phyloP scores from a whole-genome alignment of 2,113 vertebrate species.

The Galemys pyrenaicus region DNA sequence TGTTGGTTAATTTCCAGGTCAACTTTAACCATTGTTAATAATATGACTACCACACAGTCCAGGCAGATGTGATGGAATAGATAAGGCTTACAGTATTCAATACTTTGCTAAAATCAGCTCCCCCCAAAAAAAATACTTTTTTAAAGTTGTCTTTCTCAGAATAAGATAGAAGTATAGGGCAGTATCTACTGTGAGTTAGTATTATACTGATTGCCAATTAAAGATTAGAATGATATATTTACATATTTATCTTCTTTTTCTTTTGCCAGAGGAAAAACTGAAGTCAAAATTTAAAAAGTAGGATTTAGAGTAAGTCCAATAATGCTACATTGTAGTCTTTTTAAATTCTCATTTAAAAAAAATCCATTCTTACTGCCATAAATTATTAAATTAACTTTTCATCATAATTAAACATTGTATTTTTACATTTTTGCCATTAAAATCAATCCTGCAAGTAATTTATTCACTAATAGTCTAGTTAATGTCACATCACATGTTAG shows the following conservation, averaged over 20 bases:
- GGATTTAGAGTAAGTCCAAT: neutral
- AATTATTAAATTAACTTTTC: neutral
- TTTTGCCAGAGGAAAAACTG: neutral
- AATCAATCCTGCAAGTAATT: neutral
- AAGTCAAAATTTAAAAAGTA: neutral
- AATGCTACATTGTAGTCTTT: neutral
- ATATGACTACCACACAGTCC: neutral
- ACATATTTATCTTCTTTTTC: neutral
- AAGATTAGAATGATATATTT: neutral
- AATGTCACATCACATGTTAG: neutral
- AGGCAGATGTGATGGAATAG: neutral
- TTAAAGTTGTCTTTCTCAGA: neutral
- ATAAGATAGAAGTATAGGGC: rapidly evolving
- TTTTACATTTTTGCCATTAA: conserved; percentile 17
- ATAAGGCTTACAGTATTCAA: neutral
- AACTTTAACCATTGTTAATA: neutral
- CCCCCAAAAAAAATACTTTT: neutral
- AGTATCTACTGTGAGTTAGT: neutral
- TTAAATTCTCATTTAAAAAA: neutral
- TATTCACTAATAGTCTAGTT: neutral
- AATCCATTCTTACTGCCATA: neutral
- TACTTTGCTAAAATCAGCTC: neutral
- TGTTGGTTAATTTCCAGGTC: neutral
- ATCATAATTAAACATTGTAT: neutral
- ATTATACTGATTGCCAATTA: neutral